Conservation (phyloP, 1,140 invertebrate genomes). For the Hypsibius dujardini region DNA sequence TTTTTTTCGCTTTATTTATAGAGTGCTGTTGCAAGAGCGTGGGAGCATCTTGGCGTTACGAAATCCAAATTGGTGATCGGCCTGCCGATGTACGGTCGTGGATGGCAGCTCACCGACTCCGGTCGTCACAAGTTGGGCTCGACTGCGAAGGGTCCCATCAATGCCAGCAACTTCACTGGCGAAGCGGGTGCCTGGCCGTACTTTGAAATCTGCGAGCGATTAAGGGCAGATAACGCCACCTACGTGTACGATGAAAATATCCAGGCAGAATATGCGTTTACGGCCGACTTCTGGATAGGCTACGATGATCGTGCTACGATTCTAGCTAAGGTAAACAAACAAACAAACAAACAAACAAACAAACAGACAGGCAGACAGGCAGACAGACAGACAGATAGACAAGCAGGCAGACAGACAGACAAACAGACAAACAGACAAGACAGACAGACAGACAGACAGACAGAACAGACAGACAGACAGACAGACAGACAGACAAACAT, state of each 20-base stretch:
- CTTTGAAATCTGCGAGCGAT: slow-evolving; percentile 54
- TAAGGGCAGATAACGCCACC: slow-evolving; percentile 43
- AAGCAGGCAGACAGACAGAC: too few relatives aligned
- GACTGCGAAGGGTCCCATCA: slow-evolving; percentile 47
- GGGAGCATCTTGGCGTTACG: slow-evolving; percentile 14
- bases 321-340: background rate
- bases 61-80: slow-evolving; percentile 58
- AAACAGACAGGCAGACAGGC: too few relatives aligned
- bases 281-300: slow-evolving; percentile 62
- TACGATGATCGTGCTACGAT: slow-evolving; percentile 44
- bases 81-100: slow-evolving; percentile 71
- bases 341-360: too few relatives aligned
- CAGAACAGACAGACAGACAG: too few relatives aligned
- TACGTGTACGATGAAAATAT: slow-evolving; percentile 46
- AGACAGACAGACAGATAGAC: too few relatives aligned
- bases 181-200: slow-evolving; percentile 79
- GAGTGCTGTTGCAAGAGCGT: background rate
- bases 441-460: too few relatives aligned
- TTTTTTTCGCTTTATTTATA: background rate
- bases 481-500: too few relatives aligned
- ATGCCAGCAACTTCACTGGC: slow-evolving; percentile 58
- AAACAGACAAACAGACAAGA: too few relatives aligned
- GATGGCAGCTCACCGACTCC: slow-evolving; percentile 50
- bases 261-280: slow-evolving; percentile 47
- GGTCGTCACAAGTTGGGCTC: slow-evolving; percentile 37